Evolutionary conservation across 2,888 invertebrate genomes (phyloP).

Genomic region (Tupiocoris notatus): DNA sequence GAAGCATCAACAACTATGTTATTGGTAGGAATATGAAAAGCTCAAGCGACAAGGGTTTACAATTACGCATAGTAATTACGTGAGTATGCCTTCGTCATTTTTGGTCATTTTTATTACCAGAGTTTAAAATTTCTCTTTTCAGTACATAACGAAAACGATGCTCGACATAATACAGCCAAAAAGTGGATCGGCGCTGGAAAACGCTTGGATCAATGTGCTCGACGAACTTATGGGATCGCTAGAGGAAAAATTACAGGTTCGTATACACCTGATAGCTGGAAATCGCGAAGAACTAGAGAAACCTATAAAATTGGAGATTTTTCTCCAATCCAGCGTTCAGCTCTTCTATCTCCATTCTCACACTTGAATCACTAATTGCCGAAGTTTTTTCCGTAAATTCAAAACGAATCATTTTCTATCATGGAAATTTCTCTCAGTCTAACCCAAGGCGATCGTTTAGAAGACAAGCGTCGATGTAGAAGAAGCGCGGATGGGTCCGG

Average conservation of each 20-base stretch:
- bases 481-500: too few relatives aligned
- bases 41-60: neutral
- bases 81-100: neutral
- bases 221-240: neutral
- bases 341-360: too few relatives aligned
- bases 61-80: neutral
- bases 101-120: neutral
- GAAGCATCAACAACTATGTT: too few relatives aligned
- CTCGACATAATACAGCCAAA: constrained; percentile 2
- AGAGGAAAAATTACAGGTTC: constrained; percentile 8
- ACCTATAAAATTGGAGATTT: neutral
- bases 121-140: neutral
- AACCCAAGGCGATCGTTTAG: too few relatives aligned
- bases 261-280: neutral
- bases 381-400: neutral
- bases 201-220: constrained; percentile 4
- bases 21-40: neutral
- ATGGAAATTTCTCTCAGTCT: too few relatives aligned
- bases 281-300: neutral
- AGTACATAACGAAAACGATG: constrained; percentile 7
- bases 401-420: neutral
- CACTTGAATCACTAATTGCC: too few relatives aligned
- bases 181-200: neutral
- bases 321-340: too few relatives aligned
- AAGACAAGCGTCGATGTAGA: too few relatives aligned